Conservation (phyloP, 2,797 vertebrate genomes). For the Manis javanica region DNA sequence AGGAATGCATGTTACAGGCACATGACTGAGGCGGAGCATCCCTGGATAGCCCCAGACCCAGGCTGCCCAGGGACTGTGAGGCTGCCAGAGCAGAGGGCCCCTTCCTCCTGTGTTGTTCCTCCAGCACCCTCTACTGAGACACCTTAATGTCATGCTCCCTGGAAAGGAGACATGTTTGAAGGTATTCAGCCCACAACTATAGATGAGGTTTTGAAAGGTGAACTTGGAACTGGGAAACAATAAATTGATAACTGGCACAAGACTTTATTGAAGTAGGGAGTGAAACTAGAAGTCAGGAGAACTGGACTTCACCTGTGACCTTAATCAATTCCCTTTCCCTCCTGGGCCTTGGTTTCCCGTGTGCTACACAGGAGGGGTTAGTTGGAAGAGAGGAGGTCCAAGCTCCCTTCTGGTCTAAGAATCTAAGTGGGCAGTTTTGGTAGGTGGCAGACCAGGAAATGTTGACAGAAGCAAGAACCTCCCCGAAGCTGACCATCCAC, state of each 20-base stretch:
- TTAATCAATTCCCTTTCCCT: neutral
- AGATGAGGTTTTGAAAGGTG: neutral
- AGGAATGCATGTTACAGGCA: accelerated
- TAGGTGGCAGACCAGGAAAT: neutral
- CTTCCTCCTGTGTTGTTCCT: neutral
- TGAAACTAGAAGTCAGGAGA: neutral
- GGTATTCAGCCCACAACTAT: too few species aligned
- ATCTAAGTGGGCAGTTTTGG: neutral
- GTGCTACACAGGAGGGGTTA: neutral
- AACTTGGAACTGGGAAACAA: neutral
- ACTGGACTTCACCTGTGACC: neutral
- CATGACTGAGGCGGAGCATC: neutral
- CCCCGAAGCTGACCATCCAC: neutral
- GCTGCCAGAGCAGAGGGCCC: neutral
- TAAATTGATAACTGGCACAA: neutral
- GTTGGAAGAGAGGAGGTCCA: neutral
- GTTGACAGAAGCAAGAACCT: neutral
- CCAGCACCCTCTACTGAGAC: neutral
- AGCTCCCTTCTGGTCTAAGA: neutral
- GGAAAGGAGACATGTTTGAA: neutral
- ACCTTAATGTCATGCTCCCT: neutral
- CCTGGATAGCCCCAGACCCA: neutral
- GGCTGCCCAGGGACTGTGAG: neutral
- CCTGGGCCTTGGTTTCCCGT: neutral
- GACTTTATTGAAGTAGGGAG: neutral